phyloP scores from a whole-genome alignment of 2,797 vertebrate genomes.

The Mionectes olivaceus region DNA sequence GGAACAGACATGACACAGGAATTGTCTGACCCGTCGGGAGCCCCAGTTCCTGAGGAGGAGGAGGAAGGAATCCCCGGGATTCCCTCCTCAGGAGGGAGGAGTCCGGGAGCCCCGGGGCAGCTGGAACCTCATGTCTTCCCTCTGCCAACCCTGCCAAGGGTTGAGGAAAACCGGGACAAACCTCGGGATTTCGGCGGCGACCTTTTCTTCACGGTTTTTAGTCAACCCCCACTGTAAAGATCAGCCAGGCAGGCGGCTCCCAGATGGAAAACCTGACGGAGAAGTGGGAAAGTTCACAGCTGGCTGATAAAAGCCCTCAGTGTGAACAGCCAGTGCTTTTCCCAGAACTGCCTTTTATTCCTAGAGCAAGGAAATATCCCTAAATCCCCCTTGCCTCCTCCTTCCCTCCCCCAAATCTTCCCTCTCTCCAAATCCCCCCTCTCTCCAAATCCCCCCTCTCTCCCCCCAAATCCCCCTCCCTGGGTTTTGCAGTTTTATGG shows the following conservation, averaged over 20 bases:
- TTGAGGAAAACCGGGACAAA: background rate
- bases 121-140: accelerated
- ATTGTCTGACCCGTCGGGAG: background rate
- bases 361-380: background rate
- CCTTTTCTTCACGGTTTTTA: background rate
- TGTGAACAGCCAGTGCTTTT: background rate
- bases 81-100: background rate
- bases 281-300: background rate
- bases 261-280: background rate
- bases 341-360: background rate
- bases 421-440: background rate
- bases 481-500: background rate
- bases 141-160: background rate
- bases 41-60: accelerated
- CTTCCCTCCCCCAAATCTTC: background rate
- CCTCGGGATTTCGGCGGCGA: accelerated
- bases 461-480: background rate
- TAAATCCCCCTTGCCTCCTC: background rate
- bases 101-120: background rate
- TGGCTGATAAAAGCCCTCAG: background rate
- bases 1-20: background rate
- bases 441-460: background rate
- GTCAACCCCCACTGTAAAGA: accelerated
- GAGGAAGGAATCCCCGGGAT: background rate
- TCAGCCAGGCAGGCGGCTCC: background rate